Percentiles rank a stretch among this genome's conserved stretches.
Conservation (phyloP, 2,797 vertebrate genomes). For the Psittacula derbiana region DNA sequence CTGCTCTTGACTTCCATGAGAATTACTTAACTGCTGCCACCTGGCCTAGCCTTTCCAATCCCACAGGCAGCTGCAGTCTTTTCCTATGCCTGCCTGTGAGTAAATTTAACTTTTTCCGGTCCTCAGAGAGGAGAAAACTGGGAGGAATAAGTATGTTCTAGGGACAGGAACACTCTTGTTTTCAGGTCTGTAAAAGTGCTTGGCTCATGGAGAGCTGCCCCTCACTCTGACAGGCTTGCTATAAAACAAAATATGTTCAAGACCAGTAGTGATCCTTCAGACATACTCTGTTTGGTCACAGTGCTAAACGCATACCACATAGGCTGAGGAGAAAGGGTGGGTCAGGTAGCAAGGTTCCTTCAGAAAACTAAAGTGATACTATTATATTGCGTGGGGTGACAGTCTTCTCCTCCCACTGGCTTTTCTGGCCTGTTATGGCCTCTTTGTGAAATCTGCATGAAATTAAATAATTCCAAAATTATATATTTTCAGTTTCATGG, state of each 20-base stretch:
- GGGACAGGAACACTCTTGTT: neutral
- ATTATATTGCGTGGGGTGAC: neutral
- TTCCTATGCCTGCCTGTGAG: neutral
- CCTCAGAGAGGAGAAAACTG: neutral
- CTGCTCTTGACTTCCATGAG: neutral
- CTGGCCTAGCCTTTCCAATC: neutral
- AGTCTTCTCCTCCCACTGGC: neutral
- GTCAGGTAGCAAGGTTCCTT: neutral
- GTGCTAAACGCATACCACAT: rapidly evolving
- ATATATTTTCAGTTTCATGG: neutral
- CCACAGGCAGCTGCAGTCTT: neutral
- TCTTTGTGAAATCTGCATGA: neutral
- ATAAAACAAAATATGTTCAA: neutral
- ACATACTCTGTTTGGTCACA: neutral
- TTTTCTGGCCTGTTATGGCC: neutral
- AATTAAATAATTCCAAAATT: neutral
- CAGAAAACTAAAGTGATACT: neutral
- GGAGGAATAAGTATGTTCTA: neutral
- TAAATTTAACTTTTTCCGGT: neutral
- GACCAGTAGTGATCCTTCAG: neutral
- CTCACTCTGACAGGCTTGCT: neutral
- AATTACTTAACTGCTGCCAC: neutral
- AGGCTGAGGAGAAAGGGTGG: neutral
- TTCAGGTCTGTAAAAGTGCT: neutral
- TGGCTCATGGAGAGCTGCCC: neutral